A percentile compares a stretch with the other conserved stretches of the same genome.
phyloP scores from a whole-genome alignment of 2,888 invertebrate genomes.

The Torymus auratus region DNA sequence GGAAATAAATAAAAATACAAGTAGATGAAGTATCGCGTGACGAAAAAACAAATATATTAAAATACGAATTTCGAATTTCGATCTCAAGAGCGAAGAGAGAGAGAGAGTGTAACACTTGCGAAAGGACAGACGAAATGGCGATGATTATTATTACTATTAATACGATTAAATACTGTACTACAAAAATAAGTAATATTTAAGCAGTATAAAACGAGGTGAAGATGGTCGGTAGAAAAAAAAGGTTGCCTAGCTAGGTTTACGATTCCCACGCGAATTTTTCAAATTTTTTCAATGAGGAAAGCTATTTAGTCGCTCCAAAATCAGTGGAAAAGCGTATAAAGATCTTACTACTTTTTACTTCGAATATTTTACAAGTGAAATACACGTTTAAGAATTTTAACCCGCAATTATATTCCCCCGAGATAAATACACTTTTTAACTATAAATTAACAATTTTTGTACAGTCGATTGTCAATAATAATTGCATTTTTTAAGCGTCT shows the following conservation, averaged over 20 bases:
- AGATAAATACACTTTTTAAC: slow-evolving; percentile 45
- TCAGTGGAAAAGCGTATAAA: slow-evolving; percentile 52
- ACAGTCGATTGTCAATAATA: slow-evolving; percentile 40
- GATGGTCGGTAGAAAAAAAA: slow-evolving; percentile 63
- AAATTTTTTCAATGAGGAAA: slow-evolving; percentile 56
- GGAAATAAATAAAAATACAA: slow-evolving; percentile 25
- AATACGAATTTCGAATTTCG: slow-evolving; percentile 58
- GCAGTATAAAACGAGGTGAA: slow-evolving; percentile 36
- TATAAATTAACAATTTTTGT: slow-evolving; percentile 53
- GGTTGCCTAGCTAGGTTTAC: slow-evolving; percentile 65
- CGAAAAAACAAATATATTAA: slow-evolving; percentile 16
- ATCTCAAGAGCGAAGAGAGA: slow-evolving; percentile 56
- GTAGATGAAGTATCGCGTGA: slow-evolving; percentile 39
- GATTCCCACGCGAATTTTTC: slow-evolving; percentile 55
- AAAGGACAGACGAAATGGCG: slow-evolving; percentile 40
- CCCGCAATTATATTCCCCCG: slow-evolving; percentile 32
- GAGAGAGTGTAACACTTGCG: slow-evolving; percentile 31
- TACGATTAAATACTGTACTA: slow-evolving; percentile 57
- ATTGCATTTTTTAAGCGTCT: slow-evolving; percentile 49
- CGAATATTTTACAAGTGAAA: slow-evolving; percentile 51
- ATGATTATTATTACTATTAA: slow-evolving; percentile 59
- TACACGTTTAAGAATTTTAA: slow-evolving; percentile 48
- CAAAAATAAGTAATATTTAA: slow-evolving; percentile 55
- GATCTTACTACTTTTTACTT: slow-evolving; percentile 52
- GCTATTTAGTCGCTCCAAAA: slow-evolving; percentile 54